Evolutionary conservation across 2,113 vertebrate genomes (phyloP), one percentile per base, ranked within the genome.

Genomic region (Lagenorhynchus albirostris): DNA sequence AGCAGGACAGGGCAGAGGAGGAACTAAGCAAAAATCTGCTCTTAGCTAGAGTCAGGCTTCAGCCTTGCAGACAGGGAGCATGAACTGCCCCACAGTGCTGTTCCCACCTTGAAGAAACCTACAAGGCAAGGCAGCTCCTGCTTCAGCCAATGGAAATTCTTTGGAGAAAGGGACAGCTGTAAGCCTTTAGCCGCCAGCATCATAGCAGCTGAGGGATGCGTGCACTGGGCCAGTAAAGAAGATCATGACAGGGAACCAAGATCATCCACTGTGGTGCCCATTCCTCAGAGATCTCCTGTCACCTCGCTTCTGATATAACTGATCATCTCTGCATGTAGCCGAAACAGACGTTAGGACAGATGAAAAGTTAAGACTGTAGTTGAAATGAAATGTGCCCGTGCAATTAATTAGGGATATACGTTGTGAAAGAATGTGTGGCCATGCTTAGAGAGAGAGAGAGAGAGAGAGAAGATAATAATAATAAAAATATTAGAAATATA

Each of bases 201-300:
- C 58, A 50, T 23, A 86, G 89, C 95, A 97, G 95, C 81, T 86
- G 81, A 79, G 71, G 67, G 31, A 85, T 79, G 96, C 2, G 70
- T 83, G 80, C 91, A 92, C 33, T 87, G 89, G 79, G 62, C 68
- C 91, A 96, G 95, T 9, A 91, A 95, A 93, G 41, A 73, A 84
- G 95, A 98, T 90, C 71, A 96, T 44, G 65, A 65, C n/a, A 15
- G n/a, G 36, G 3, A 50, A 62, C 44, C 63, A 58, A 50, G 18
- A 86, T 55, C 41, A 21, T 20, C 62, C 23, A 23, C 62, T 38
- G 31, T 0, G 0, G 21, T 33, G 29, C 2, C 36, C 76, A 14
- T 10, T 89, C 93, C 76, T 47, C n/a, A 8, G 88, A 91, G 89
- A 88, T 5, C 44, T 29, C 33, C 70, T 44, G 68, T 67, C 70